Base-by-base conservation (phyloP, 2,888 invertebrate species). In the Geotrupes spiniger region DNA sequence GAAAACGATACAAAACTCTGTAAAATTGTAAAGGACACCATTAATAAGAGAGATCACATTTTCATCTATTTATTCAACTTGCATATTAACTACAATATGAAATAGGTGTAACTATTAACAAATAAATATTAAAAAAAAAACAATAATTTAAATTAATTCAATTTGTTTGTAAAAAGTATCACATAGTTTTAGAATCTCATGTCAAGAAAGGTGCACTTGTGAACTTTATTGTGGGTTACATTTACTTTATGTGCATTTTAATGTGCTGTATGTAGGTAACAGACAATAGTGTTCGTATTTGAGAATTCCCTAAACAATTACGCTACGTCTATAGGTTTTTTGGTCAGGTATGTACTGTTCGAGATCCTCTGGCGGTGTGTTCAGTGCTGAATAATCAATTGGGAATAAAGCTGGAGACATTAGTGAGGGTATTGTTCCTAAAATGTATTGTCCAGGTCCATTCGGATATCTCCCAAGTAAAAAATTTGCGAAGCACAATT, bases 351-450 rank as follows among this genome's bases (percentile, higher is more conserved):
- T 79, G 62, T 85, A 87, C 53, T 84, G 83, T 70, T 86, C 85
- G 51, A 85, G 70, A 64, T 84, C 84, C 49, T 80, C 83, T 48
- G 82, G 82, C 59, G 84, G 81, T 2, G 84, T 81, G 72, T 85
- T 86, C 54, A 87, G 75, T 16, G 85, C 85, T 62, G 84, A 84
- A 72, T 87, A 87, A 75, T 87, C 87, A 42, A 87, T 83, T 2
- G 87, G 87, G 65, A 86, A 87, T 8, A 81, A 79, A 1, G 79
- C 79, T 42, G 77, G 78, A 2, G 77, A 78, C 8, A 77, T 66
- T 14, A 78, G 72, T 56, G 74, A 77, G 57, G 78, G 78, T 1
- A 81, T 76, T 4, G 81, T 80, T 11, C 86, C 86, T 21, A 87
- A 78, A 38, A 87, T 78, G 77, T 83, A 85, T 61, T 87, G 85